These are phyloP conservation scores for Pseudopodoces humilis DNA, from an alignment of 2,113 vertebrate species.

Conservation along the genomic window DNA sequence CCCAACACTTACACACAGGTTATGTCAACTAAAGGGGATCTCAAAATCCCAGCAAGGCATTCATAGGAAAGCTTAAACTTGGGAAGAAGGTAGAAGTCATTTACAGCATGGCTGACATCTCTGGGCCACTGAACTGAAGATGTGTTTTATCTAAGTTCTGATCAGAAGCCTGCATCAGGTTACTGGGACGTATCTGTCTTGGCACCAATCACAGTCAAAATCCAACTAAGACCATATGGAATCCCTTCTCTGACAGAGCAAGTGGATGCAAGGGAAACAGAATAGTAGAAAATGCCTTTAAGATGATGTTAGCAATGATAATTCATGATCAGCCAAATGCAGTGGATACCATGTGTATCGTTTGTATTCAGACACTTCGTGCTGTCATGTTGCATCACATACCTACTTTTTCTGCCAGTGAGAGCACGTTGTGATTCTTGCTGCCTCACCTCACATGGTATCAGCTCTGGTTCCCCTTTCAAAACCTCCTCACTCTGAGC, in stretches of 20 bases:
- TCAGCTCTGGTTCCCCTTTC: neutral
- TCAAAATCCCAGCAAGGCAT: neutral
- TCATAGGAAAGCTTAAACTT: neutral
- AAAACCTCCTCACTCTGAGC: neutral
- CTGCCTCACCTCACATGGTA: neutral
- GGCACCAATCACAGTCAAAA: neutral
- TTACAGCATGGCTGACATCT: neutral
- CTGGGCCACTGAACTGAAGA: neutral
- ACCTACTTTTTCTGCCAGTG: neutral
- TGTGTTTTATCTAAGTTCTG: neutral
- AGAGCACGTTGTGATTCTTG: neutral
- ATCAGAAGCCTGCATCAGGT: neutral
- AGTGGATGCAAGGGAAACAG: neutral
- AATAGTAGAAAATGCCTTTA: neutral
- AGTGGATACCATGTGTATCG: rapidly evolving
- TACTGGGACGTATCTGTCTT: neutral
- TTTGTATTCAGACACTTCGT: neutral
- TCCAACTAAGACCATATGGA: neutral
- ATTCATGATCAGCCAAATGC: neutral
- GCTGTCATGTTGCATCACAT: neutral
- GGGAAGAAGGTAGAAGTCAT: neutral
- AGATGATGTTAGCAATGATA: neutral
- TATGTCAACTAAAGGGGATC: neutral
- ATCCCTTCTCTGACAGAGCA: neutral
- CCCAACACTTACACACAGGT: neutral